phyloP scores from a whole-genome alignment of 1,140 invertebrate genomes.

The Sycophaga agraensis region DNA sequence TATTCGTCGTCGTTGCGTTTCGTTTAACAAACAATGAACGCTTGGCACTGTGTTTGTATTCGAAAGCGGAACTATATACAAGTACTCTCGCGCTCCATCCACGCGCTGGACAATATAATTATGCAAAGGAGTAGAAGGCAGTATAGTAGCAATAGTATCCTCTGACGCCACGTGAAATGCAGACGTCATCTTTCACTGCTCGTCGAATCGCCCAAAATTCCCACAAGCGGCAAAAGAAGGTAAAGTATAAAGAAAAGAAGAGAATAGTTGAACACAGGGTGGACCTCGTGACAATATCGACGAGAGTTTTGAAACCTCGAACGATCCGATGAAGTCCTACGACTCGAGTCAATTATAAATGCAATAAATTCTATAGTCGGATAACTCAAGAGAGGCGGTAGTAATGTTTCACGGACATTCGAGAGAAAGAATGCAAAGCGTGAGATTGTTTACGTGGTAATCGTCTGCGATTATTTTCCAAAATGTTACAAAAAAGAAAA shows the following conservation, averaged over 20 bases:
- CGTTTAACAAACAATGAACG: conserved; percentile 33
- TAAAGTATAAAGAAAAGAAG: neutral
- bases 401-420: too few relatives aligned
- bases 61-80: conserved; percentile 43
- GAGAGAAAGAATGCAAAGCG: too few relatives aligned
- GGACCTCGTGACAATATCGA: too few relatives aligned
- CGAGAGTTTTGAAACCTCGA: neutral
- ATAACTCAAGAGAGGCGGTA: too few relatives aligned
- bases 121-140: conserved; percentile 8
- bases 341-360: too few relatives aligned
- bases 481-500: too few relatives aligned
- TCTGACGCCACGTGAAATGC: neutral
- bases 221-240: too few relatives aligned
- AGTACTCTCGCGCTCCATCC: conserved; percentile 29
- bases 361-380: too few relatives aligned
- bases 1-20: conserved; percentile 20
- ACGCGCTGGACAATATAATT: conserved; percentile 9
- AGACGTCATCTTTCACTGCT: neutral
- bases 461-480: too few relatives aligned
- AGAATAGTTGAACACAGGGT: too few relatives aligned
- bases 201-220: conserved; percentile 15
- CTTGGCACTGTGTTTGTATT: conserved; percentile 37
- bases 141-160: conserved; percentile 13
- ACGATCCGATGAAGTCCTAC: conserved; percentile 3
- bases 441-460: too few relatives aligned